Evolutionary conservation across 2,888 invertebrate species (phyloP), one percentile per base, ranked within the genome.

Genomic region (Trissolcus japonicus): DNA sequence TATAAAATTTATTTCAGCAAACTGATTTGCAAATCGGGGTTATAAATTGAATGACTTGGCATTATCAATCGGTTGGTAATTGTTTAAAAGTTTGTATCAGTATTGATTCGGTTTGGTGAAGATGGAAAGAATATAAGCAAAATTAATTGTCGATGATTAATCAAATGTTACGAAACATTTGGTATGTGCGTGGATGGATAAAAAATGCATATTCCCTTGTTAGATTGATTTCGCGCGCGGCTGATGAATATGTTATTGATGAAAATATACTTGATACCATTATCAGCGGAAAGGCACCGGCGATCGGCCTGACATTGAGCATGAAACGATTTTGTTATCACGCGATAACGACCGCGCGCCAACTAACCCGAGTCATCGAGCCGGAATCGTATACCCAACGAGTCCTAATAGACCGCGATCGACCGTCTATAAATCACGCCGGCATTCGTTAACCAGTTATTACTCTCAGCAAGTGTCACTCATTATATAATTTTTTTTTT

Each of bases 361-460:
- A 48, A 68, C 65, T 25, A 65, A 69, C 67, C 54, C 63, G 59
- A 63, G 35, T 80, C 76, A 73, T 69, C 79, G 72, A 76, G 60
- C 76, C 67, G 77, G 73, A 73, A 77, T 67, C 68, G 65, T 55
- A 51, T 65, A 65, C 63, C 71, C 79, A 77, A 81, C 79, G 73
- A 77, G 68, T 71, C 69, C 78, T 80, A 82, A 83, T 79, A 81
- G 80, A 80, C 73, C 77, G 68, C 80, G 72, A 74, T 65, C 80
- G 74, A 69, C 80, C 79, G 59, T 72, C 76, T 79, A 82, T 83
- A 80, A 83, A 82, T 83, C 83, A 82, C 75, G 65, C 55, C 63
- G 74, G 72, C 81, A 80, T 82, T 84, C 82, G 81, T 82, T 82
- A 82, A 81, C 80, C 79, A 82, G 81, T 83, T 80, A 80, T 81